Conservation (phyloP, 2,797 vertebrate species). For the Sebastes oblongus region DNA sequence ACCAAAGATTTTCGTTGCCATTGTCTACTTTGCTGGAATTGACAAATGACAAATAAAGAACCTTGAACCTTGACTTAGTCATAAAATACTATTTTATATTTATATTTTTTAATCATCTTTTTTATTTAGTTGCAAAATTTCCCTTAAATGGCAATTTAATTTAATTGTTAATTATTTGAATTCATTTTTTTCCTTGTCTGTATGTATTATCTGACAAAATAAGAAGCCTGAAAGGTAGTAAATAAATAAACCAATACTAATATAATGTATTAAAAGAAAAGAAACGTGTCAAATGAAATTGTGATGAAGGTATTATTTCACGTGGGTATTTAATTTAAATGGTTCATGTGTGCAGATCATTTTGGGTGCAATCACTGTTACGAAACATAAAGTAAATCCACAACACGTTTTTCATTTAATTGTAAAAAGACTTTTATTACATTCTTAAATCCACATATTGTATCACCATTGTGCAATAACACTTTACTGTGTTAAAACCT, state of each 20-base stretch:
- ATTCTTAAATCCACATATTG: slow-evolving; percentile 84
- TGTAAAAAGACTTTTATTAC: slow-evolving; percentile 87
- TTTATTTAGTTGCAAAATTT: background rate
- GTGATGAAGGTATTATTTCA: background rate
- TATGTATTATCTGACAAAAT: background rate
- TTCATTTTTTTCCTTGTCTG: background rate
- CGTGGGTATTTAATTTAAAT: background rate
- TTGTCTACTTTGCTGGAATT: too few species aligned
- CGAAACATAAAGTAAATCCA: background rate
- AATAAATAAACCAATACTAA: background rate
- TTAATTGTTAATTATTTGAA: too few species aligned
- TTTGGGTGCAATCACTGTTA: background rate
- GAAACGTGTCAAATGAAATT: background rate
- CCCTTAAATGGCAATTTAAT: background rate
- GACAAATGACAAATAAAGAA: too few species aligned
- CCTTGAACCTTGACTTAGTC: background rate
- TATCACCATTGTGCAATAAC: slow-evolving; percentile 83
- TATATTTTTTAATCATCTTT: background rate
- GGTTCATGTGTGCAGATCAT: background rate
- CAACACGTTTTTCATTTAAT: slow-evolving; percentile 32
- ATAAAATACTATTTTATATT: background rate
- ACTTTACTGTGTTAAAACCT: slow-evolving; percentile 77
- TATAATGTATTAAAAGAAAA: background rate
- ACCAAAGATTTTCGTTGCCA: too few species aligned
- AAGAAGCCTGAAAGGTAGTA: background rate